Evolutionary conservation across 2,113 vertebrate species (phyloP).

Genomic region (Girardinichthys multiradiatus): DNA sequence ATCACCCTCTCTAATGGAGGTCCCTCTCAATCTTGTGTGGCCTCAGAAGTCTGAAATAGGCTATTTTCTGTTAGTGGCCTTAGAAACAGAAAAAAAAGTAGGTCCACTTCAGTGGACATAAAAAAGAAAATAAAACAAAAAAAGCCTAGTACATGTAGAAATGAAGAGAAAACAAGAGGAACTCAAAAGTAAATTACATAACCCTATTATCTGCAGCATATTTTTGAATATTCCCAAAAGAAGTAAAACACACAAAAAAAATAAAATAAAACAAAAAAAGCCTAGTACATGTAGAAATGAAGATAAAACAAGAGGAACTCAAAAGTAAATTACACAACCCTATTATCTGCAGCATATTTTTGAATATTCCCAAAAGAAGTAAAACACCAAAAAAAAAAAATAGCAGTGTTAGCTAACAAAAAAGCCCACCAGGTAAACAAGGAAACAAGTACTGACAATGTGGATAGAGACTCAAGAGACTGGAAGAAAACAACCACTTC

Average conservation of each 20-base stretch:
- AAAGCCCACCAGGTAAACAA: constrained; percentile 2
- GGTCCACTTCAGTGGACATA: constrained; percentile 18
- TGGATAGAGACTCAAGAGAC: constrained; percentile 6
- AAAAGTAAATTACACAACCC: constrained; percentile 46
- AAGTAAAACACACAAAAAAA: too few relatives aligned
- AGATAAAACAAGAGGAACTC: constrained; percentile 51
- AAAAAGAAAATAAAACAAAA: neutral
- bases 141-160: constrained; percentile 28
- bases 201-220: constrained; percentile 44
- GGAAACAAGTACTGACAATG: neutral
- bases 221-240: constrained; percentile 22
- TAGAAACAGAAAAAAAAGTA: neutral
- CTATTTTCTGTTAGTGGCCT: constrained; percentile 58
- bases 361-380: constrained; percentile 31
- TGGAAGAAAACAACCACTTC: neutral
- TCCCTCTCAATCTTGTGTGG: constrained; percentile 38
- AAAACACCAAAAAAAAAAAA: constrained; percentile 33
- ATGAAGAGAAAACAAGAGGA: constrained; percentile 51
- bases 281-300: constrained; percentile 26
- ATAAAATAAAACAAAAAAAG: neutral
- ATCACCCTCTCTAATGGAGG: constrained; percentile 59
- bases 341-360: constrained; percentile 30
- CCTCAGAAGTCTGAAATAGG: constrained; percentile 54
- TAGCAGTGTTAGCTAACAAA: constrained; percentile 2
- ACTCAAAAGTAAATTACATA: constrained; percentile 39